phyloP scores from a whole-genome alignment of 1,140 invertebrate species.

The Macrobrachium rosenbergii region DNA sequence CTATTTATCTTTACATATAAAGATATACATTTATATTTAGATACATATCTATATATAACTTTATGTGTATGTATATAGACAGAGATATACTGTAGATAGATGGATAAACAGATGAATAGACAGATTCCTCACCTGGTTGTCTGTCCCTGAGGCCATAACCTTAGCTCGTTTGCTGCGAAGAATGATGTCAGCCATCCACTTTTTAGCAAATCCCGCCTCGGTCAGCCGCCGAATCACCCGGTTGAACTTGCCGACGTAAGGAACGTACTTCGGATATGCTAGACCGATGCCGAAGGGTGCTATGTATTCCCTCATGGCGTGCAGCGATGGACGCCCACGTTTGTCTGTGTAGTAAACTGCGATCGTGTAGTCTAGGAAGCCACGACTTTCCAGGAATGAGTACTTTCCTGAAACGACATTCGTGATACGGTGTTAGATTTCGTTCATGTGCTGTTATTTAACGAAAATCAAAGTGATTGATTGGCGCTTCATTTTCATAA shows the following conservation, averaged over 20 bases:
- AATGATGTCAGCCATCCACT: constrained; percentile 51
- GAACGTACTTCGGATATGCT: constrained; percentile 54
- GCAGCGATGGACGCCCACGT: constrained; percentile 2
- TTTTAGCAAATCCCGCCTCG: constrained; percentile 51
- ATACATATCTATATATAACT: too few relatives aligned
- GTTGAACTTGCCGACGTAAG: constrained; percentile 50
- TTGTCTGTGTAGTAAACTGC: constrained; percentile 45
- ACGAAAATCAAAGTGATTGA: too few relatives aligned
- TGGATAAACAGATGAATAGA: too few relatives aligned
- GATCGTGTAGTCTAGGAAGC: constrained; percentile 50
- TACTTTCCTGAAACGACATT: constrained; percentile 2
- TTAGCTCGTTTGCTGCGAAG: constrained; percentile 43
- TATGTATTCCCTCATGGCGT: constrained; percentile 54
- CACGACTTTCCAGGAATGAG: constrained; percentile 39
- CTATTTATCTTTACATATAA: too few relatives aligned
- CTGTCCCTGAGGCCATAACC: not conserved
- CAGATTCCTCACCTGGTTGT: not conserved
- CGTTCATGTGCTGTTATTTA: too few relatives aligned
- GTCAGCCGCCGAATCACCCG: constrained; percentile 36
- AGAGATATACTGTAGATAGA: too few relatives aligned
- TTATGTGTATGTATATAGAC: too few relatives aligned
- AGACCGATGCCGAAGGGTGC: constrained; percentile 56
- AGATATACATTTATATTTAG: too few relatives aligned
- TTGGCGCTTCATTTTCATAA: too few relatives aligned
- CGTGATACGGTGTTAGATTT: too few relatives aligned